A percentile compares a stretch with the other conserved stretches of the same genome.
Evolutionary conservation across 2,797 vertebrate genomes (phyloP).

Genomic region (Parambassis ranga): DNA sequence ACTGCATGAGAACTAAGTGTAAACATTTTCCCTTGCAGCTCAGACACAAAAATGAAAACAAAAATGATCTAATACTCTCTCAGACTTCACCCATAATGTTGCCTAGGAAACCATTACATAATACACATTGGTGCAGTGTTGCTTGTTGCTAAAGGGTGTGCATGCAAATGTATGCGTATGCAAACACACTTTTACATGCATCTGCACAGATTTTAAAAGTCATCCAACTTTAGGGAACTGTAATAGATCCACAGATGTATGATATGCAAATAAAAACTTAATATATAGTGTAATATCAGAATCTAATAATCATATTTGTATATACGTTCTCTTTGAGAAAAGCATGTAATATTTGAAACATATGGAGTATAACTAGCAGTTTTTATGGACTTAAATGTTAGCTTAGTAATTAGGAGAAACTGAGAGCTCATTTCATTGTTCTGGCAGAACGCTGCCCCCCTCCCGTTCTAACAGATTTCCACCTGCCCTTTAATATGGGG

Average conservation of each 20-base stretch:
- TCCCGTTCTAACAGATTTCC: too few relatives aligned
- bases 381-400: too few relatives aligned
- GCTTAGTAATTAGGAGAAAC: too few relatives aligned
- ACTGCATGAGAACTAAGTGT: background rate
- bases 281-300: too few relatives aligned
- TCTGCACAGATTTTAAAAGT: background rate
- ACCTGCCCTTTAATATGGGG: too few relatives aligned
- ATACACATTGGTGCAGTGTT: conserved; percentile 68
- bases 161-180: background rate
- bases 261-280: background rate
- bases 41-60: conserved; percentile 32
- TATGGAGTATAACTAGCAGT: too few relatives aligned
- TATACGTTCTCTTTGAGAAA: too few relatives aligned
- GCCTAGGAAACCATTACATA: conserved; percentile 80
- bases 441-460: too few relatives aligned
- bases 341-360: too few relatives aligned
- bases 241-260: background rate
- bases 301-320: too few relatives aligned
- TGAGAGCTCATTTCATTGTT: too few relatives aligned
- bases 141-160: conserved; percentile 56
- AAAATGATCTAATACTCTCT: conserved; percentile 63
- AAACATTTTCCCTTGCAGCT: conserved; percentile 2
- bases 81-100: conserved; percentile 74
- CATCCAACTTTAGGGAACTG: background rate
- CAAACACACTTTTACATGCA: background rate